phyloP scores from a whole-genome alignment of 2,797 vertebrate genomes.

The Sciaenops ocellatus region DNA sequence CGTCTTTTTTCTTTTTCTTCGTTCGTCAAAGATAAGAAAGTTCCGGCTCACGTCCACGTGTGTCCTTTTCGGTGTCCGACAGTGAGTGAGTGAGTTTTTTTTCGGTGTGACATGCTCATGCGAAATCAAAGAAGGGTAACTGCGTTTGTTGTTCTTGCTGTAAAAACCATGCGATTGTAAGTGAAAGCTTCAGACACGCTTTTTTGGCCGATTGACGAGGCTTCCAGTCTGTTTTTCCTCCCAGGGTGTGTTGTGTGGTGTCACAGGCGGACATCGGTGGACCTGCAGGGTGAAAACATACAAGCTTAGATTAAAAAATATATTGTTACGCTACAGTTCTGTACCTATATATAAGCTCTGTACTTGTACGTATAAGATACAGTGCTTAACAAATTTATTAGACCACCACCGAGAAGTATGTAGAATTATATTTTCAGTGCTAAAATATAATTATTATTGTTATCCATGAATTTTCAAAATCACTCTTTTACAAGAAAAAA shows the following conservation, averaged over 20 bases:
- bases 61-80: slow-evolving; percentile 77
- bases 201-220: slow-evolving; percentile 64
- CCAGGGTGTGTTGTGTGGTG: slow-evolving; percentile 53
- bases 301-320: background rate
- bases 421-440: too few relatives aligned
- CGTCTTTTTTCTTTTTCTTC: slow-evolving; percentile 82
- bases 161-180: slow-evolving; percentile 91
- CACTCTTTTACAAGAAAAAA: too few relatives aligned
- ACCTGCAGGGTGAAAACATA: slow-evolving; percentile 38
- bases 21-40: slow-evolving; percentile 68
- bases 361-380: too few relatives aligned
- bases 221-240: slow-evolving; percentile 70
- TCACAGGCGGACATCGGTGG: slow-evolving; percentile 62
- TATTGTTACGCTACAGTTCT: too few relatives aligned
- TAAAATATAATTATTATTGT: too few relatives aligned
- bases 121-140: slow-evolving; percentile 91
- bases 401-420: too few relatives aligned
- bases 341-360: too few relatives aligned
- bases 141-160: slow-evolving; percentile 76
- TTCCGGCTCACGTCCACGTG: slow-evolving; percentile 67
- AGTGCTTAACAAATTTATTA: too few relatives aligned
- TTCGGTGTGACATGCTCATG: slow-evolving; percentile 96
- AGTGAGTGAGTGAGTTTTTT: slow-evolving; percentile 83
- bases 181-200: slow-evolving; percentile 91
- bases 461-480: too few relatives aligned